These are phyloP conservation scores for Lerema accius DNA, from an alignment of 1,140 invertebrate genomes.

Conservation along the genomic window DNA sequence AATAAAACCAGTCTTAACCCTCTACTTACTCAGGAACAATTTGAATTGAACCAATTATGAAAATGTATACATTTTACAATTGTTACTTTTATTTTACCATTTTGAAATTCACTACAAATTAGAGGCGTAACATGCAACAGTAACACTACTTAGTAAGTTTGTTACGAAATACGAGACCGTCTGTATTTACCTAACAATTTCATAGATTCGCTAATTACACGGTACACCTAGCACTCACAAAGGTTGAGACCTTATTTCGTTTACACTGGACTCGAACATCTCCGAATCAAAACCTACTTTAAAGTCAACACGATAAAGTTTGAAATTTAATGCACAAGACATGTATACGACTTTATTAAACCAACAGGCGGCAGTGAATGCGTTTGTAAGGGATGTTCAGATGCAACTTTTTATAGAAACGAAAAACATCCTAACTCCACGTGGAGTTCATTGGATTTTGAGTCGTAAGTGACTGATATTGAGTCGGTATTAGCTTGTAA, in stretches of 20 bases:
- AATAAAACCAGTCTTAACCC: too few relatives aligned
- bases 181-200: slow-evolving; percentile 76
- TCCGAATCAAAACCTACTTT: slow-evolving; percentile 36
- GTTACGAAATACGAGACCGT: slow-evolving; percentile 2
- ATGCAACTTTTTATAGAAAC: slow-evolving; percentile 58
- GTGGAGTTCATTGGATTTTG: slow-evolving; percentile 28
- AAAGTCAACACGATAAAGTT: slow-evolving; percentile 20
- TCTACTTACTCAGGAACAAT: too few relatives aligned
- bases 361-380: slow-evolving; percentile 57
- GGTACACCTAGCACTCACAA: slow-evolving; percentile 71
- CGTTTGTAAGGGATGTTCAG: slow-evolving; percentile 79
- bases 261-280: slow-evolving; percentile 30
- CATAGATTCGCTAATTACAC: slow-evolving; percentile 78
- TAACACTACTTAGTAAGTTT: slow-evolving; percentile 2
- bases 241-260: slow-evolving; percentile 60
- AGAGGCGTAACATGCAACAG: slow-evolving; percentile 3
- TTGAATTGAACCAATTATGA: too few relatives aligned
- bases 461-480: slow-evolving; percentile 35
- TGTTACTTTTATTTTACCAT: too few relatives aligned
- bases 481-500: slow-evolving; percentile 37
- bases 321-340: slow-evolving; percentile 33
- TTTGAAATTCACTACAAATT: too few relatives aligned
- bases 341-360: slow-evolving; percentile 32
- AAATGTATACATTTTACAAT: too few relatives aligned
- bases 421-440: slow-evolving; percentile 38